phyloP scores from a whole-genome alignment of 2,888 invertebrate genomes.

The Trileptium ribeirensis region DNA sequence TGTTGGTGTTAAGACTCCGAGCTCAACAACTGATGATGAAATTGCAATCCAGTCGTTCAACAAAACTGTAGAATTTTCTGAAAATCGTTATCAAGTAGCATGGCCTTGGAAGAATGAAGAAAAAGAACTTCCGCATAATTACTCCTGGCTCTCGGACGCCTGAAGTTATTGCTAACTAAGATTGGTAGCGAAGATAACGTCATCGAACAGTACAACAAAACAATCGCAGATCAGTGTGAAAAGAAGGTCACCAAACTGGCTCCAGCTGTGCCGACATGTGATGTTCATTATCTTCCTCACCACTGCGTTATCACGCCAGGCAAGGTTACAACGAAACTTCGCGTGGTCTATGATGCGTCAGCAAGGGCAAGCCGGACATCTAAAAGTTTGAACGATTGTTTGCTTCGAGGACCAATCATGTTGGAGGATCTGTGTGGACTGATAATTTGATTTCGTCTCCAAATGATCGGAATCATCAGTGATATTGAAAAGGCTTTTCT shows the following conservation, averaged over 20 bases:
- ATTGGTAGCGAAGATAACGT: neutral
- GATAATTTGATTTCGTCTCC: conserved; percentile 29
- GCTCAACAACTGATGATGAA: neutral
- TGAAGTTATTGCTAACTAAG: neutral
- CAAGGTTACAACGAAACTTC: conserved; percentile 34
- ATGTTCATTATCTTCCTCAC: conserved; percentile 32
- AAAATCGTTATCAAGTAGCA: neutral
- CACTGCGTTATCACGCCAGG: conserved; percentile 29
- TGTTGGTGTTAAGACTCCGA: neutral
- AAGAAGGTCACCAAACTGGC: conserved; percentile 22
- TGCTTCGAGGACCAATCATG: conserved; percentile 30
- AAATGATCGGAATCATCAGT: conserved; percentile 24
- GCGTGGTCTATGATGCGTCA: conserved; percentile 39
- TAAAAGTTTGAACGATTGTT: conserved; percentile 31
- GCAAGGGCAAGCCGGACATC: conserved; percentile 15
- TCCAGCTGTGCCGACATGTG: neutral
- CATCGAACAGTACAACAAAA: conserved; percentile 19
- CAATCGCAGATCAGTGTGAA: conserved; percentile 19
- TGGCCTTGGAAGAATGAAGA: neutral
- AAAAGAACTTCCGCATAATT: neutral
- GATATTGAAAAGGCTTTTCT: conserved; percentile 29
- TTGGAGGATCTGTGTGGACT: conserved; percentile 25
- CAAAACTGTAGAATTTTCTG: neutral
- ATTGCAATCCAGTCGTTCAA: neutral
- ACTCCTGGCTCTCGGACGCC: neutral